Percentiles rank a stretch among this genome's conserved stretches.
phyloP scores from a whole-genome alignment of 1,140 invertebrate species.

The Asobara japonica region DNA sequence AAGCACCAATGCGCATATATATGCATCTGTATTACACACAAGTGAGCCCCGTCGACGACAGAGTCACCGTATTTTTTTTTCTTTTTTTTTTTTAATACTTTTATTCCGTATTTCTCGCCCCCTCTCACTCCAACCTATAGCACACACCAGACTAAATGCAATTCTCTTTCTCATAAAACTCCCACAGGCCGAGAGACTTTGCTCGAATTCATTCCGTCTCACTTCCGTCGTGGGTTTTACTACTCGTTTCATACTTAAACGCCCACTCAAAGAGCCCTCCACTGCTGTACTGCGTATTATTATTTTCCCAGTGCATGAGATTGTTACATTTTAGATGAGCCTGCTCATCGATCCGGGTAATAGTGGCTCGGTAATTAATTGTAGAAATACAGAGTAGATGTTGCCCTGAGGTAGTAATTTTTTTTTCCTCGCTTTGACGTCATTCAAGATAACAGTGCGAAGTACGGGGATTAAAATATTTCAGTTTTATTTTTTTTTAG shows the following conservation, averaged over 20 bases:
- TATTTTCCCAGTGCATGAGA: constrained; percentile 8
- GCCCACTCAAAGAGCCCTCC: constrained; percentile 20
- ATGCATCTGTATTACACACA: background rate
- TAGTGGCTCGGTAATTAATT: background rate
- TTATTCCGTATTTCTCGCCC: background rate
- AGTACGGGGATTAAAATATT: background rate
- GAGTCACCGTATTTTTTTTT: constrained; percentile 15
- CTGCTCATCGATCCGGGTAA: background rate
- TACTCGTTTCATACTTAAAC: background rate
- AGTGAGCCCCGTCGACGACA: background rate
- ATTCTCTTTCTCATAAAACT: constrained; percentile 3
- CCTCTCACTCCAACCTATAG: background rate
- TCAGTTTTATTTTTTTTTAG: too few relatives aligned
- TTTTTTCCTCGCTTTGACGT: background rate
- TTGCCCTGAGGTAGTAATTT: background rate
- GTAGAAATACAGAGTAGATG: background rate
- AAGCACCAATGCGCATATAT: background rate
- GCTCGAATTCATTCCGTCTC: background rate
- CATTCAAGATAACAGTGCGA: background rate
- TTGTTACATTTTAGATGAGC: background rate
- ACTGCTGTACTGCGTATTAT: constrained; percentile 39
- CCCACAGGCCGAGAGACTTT: background rate
- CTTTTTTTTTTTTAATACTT: background rate
- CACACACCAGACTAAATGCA: background rate
- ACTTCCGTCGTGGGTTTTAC: background rate